Evolutionary conservation across 2,797 vertebrate genomes (phyloP), one percentile per base, ranked within the genome.

Genomic region (Atherinosoma microstoma): DNA sequence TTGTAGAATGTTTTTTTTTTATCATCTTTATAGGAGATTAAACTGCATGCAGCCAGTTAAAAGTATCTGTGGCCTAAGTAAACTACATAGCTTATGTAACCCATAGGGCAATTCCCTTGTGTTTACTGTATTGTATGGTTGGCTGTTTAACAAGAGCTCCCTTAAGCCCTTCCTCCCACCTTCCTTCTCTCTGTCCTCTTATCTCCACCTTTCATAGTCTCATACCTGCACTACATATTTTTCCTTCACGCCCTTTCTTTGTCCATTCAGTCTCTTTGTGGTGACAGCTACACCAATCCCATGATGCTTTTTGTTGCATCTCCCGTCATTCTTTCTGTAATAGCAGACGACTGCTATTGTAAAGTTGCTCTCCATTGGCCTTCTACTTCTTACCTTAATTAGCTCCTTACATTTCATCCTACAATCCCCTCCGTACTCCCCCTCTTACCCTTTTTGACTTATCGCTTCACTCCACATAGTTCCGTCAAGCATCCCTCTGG

Each of bases 121-220:
- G n/a, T 54, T 72, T 53, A 47, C 58, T 42, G 51, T 27, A 76
- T 78, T 84, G 65, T 81, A 71, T 80, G 35, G 56, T 53, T 34
- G 27, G 51, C 60, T 80, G 70, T 76, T 88, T 68, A 81, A 86
- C 87, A 87, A 79, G 80, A 38, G 56, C 60, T 82, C 83, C 75
- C 80, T 65, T 20, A 40, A 81, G 67, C 69, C 69, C 34, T 72
- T 35, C 24, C 22, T 53, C 49, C 10, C n/a, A 27, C 11, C 49
- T 53, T 24, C 42, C 35, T 15, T 53, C 42, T 58, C 42, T 36
- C 51, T 49, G 5, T 42, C 47, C 67, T 54, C 62, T 73, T 73
- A 68, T 86, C 76, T 81, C 66, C 54, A 73, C 42, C 38, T 76
- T 38, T 76, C 70, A 49, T 60, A 24, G 18, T 54, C 64, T 79